phyloP scores from a whole-genome alignment of 2,888 invertebrate species.

The Pollenia angustigena region DNA sequence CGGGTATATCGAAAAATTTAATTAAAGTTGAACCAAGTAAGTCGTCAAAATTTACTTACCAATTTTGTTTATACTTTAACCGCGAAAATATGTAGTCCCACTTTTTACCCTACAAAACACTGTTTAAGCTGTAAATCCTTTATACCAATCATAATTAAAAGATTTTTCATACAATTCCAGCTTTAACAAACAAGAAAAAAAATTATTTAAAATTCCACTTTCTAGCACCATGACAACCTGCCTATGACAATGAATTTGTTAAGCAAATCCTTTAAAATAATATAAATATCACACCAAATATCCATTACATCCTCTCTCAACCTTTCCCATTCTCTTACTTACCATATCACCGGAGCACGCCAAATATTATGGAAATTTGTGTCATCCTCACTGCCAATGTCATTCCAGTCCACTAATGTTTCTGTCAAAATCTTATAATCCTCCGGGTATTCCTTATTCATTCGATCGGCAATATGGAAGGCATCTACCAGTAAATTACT shows the following conservation, averaged over 20 bases:
- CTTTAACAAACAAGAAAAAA: background rate
- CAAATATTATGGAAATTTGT: conserved; percentile 87
- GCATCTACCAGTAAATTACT: conserved; percentile 89
- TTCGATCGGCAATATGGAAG: conserved; percentile 87
- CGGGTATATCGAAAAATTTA: too few relatives aligned
- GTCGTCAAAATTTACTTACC: too few relatives aligned
- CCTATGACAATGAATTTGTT: conserved; percentile 50
- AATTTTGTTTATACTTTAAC: too few relatives aligned
- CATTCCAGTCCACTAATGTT: conserved; percentile 89
- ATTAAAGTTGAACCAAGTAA: too few relatives aligned
- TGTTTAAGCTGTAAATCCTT: conserved; percentile 24
- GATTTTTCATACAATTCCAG: background rate
- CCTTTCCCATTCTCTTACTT: conserved; percentile 67
- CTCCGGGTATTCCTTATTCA: conserved; percentile 85
- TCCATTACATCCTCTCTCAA: background rate
- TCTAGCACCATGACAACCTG: conserved; percentile 30
- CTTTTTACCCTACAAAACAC: background rate
- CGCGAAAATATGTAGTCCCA: too few relatives aligned
- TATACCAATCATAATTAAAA: conserved; percentile 39
- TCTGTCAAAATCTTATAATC: conserved; percentile 86
- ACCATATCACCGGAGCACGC: conserved; percentile 88
- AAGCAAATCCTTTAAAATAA: conserved; percentile 24
- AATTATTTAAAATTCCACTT: background rate
- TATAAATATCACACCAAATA: background rate
- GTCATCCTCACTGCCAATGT: conserved; percentile 88